Evolutionary conservation across 2,888 invertebrate genomes (phyloP).

Genomic region (Rhynchonema sp.): DNA sequence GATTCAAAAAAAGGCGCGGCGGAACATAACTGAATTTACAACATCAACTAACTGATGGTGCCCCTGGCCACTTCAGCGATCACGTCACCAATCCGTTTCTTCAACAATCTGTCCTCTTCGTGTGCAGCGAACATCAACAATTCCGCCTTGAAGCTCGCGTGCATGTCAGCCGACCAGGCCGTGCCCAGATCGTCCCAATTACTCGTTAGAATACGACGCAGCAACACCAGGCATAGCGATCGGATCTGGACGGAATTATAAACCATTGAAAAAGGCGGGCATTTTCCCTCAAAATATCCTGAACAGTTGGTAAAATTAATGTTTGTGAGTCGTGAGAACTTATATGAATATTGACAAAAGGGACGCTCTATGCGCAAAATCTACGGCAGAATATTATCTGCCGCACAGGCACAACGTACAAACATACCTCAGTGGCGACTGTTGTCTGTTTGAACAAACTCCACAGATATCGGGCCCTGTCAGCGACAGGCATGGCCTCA

Average conservation of each 20-base stretch:
- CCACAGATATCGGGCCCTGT: constrained; percentile 12
- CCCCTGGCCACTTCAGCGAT: constrained; percentile 87
- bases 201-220: constrained; percentile 60
- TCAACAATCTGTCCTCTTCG: constrained; percentile 48
- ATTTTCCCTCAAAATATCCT: too few relatives aligned
- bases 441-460: constrained; percentile 12
- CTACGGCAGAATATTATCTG: too few relatives aligned
- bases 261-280: too few relatives aligned
- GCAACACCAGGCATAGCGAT: constrained; percentile 77
- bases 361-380: too few relatives aligned
- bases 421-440: constrained; percentile 12
- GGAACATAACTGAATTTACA: not conserved
- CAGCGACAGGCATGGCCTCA: not conserved
- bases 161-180: constrained; percentile 36
- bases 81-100: constrained; percentile 83
- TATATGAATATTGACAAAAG: too few relatives aligned
- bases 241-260: constrained; percentile 44
- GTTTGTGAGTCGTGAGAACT: too few relatives aligned
- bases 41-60: constrained; percentile 40
- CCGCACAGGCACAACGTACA: not conserved
- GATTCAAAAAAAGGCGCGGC: too few relatives aligned
- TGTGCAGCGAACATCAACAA: constrained; percentile 30
- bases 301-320: too few relatives aligned
- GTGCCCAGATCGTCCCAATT: constrained; percentile 80
- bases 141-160: constrained; percentile 17